A percentile compares a stretch with the other conserved stretches of the same genome.
These are phyloP conservation scores for Nasonia giraulti DNA, from an alignment of 1,140 invertebrate genomes.

Conservation along the genomic window DNA sequence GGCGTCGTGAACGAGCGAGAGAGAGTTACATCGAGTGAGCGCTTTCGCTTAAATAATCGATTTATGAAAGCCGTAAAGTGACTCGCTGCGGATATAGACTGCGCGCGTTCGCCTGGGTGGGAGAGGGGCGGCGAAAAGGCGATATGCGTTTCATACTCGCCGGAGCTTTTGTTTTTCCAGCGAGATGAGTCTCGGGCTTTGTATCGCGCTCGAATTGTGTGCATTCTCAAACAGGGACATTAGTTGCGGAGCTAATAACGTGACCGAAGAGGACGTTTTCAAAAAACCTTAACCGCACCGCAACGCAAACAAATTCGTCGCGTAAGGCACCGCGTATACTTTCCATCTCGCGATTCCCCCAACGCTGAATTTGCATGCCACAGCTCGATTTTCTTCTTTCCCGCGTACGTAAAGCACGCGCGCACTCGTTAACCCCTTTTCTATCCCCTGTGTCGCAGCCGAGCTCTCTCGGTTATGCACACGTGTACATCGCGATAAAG, in stretches of 20 bases:
- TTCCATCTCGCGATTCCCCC: background rate
- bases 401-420: background rate
- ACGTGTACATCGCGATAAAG: slow-evolving; percentile 17
- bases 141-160: background rate
- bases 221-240: too few relatives aligned
- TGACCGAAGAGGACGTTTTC: too few relatives aligned
- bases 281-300: background rate
- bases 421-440: slow-evolving; percentile 26
- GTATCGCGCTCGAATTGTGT: too few relatives aligned
- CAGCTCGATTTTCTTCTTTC: slow-evolving; percentile 46
- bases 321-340: background rate
- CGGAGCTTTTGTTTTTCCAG: too few relatives aligned
- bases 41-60: slow-evolving; percentile 61
- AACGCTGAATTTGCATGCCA: slow-evolving; percentile 27
- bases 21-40: slow-evolving; percentile 59
- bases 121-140: background rate
- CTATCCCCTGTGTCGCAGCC: background rate
- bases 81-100: slow-evolving; percentile 14
- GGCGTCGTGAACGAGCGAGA: background rate
- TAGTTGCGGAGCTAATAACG: too few relatives aligned
- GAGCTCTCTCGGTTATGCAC: background rate
- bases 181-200: too few relatives aligned
- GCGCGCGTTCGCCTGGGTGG: too few relatives aligned
- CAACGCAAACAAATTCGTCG: background rate
- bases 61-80: slow-evolving; percentile 68